Percentiles rank a stretch among this genome's conserved stretches.
These are phyloP conservation scores for Pseudoatta argentina DNA, from an alignment of 1,140 invertebrate species.

Conservation along the genomic window DNA sequence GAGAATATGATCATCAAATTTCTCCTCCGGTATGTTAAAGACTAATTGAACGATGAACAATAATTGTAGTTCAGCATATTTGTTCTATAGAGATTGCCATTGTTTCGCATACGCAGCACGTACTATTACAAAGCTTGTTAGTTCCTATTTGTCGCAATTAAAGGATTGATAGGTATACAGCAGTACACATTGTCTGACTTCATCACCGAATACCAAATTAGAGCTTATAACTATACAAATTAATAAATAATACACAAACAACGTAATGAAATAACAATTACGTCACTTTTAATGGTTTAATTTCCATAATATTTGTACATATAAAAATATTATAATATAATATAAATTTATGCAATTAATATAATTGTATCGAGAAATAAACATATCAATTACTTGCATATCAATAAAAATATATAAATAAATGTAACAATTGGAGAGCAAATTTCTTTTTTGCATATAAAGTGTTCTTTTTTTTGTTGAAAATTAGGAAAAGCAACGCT, in stretches of 20 bases:
- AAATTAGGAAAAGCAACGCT: background rate
- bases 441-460: background rate
- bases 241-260: background rate
- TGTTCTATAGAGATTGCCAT: slow-evolving; percentile 21
- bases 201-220: background rate
- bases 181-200: background rate
- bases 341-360: background rate
- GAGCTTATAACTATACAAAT: background rate
- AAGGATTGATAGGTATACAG: slow-evolving; percentile 24
- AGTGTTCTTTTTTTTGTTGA: background rate
- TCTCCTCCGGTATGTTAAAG: background rate
- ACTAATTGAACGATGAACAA: slow-evolving; percentile 15
- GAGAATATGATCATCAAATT: background rate
- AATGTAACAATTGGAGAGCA: background rate
- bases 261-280: background rate
- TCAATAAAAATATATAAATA: background rate
- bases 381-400: background rate
- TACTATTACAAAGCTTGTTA: slow-evolving; percentile 39
- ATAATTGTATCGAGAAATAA: background rate
- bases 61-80: background rate
- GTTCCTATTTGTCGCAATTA: slow-evolving; percentile 44
- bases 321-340: background rate
- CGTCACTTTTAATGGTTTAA: background rate
- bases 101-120: background rate
- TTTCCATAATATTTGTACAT: background rate